These are phyloP conservation scores for Tetragonula clypearis DNA, from an alignment of 1,140 invertebrate species.

Conservation along the genomic window DNA sequence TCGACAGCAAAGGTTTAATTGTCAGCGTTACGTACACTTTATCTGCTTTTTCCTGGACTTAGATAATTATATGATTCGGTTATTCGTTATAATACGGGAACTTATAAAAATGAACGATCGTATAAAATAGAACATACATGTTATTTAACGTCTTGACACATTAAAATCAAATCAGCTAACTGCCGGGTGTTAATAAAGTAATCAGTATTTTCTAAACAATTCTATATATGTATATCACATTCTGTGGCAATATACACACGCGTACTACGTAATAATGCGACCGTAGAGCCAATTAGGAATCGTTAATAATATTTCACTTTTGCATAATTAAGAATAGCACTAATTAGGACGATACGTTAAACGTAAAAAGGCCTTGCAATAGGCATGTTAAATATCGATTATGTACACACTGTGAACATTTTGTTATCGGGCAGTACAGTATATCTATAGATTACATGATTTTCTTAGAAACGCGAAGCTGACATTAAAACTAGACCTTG, in stretches of 20 bases:
- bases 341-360: conserved; percentile 13
- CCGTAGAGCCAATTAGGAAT: conserved; percentile 24
- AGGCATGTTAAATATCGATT: conserved; percentile 19
- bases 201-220: conserved; percentile 26
- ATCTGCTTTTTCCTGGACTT: neutral
- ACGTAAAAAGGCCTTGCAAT: conserved; percentile 22
- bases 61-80: neutral
- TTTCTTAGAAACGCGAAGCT: conserved; percentile 4
- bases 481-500: conserved; percentile 12
- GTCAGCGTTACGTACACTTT: neutral
- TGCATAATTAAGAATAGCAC: neutral
- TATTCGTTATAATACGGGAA: neutral
- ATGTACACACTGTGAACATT: conserved; percentile 1
- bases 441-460: conserved; percentile 6
- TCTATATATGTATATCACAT: conserved; percentile 21
- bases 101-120: conserved; percentile 21
- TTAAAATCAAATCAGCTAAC: neutral
- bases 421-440: conserved; percentile 29
- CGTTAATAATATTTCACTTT: conserved; percentile 8
- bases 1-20: neutral
- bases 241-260: neutral
- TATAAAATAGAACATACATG: conserved; percentile 28
- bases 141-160: neutral
- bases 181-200: conserved; percentile 21
- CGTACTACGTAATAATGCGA: neutral